phyloP scores from a whole-genome alignment of 2,113 vertebrate species.

The Ia io region DNA sequence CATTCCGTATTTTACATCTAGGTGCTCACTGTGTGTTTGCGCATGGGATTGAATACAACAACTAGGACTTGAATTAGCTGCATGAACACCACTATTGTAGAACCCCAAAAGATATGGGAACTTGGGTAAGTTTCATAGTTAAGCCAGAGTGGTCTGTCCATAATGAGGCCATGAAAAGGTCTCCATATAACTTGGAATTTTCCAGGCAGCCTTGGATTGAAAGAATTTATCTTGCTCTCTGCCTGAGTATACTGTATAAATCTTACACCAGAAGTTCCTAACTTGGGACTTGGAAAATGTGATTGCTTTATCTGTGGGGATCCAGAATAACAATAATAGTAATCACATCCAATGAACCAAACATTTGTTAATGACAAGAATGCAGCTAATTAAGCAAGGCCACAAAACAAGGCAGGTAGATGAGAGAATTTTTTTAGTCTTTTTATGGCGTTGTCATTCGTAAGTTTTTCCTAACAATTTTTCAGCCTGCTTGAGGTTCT shows the following conservation, averaged over 20 bases:
- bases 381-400: not conserved
- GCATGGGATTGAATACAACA: not conserved
- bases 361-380: not conserved
- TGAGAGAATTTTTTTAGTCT: not conserved
- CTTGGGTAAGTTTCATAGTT: not conserved
- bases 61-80: not conserved
- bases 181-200: not conserved
- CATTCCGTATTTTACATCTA: not conserved
- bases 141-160: not conserved
- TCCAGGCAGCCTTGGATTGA: not conserved
- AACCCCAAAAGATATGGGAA: not conserved
- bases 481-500: not conserved
- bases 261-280: not conserved
- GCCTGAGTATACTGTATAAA: not conserved
- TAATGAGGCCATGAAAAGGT: not conserved
- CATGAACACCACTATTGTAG: not conserved
- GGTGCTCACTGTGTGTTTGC: not conserved
- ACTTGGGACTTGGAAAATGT: not conserved
- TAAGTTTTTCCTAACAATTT: not conserved
- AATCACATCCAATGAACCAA: not conserved
- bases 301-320: not conserved
- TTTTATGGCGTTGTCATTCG: not conserved
- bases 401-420: too few species aligned
- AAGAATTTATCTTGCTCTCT: not conserved
- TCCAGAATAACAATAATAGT: not conserved